Conservation (phyloP, 30 jellyfish, hydroid and myxozoan genomes). For the Catostylus mosaicus region DNA sequence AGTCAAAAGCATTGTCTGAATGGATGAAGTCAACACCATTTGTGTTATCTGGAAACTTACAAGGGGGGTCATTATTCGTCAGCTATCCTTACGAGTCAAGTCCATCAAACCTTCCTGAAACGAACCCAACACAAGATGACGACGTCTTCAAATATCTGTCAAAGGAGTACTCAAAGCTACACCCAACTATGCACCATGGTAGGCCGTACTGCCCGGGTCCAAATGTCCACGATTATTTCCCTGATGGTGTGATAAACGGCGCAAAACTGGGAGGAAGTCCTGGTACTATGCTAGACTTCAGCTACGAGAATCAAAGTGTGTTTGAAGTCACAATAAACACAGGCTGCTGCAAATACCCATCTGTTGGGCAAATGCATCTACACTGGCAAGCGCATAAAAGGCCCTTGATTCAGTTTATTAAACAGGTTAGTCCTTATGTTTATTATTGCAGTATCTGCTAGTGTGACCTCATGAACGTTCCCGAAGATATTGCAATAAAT, state of each 20-base stretch:
- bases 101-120: conserved; percentile 65
- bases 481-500: no score
- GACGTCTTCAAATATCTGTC: conserved; percentile 73
- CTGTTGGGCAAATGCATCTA: conserved; percentile 63
- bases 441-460: not conserved
- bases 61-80: conserved; percentile 96
- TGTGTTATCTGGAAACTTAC: conserved; percentile 93
- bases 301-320: conserved; percentile 69
- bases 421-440: conserved; percentile 67
- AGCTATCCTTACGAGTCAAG: conserved; percentile 92
- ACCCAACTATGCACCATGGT: conserved; percentile 97
- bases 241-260: conserved; percentile 89
- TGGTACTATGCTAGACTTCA: conserved; percentile 80
- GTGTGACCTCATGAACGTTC: no score
- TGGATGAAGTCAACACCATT: conserved; percentile 86
- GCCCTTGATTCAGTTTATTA: conserved; percentile 61
- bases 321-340: conserved; percentile 85
- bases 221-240: conserved; percentile 74
- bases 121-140: conserved; percentile 84
- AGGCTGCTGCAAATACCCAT: conserved; percentile 99
- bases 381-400: conserved; percentile 87
- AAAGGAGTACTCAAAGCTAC: conserved; percentile 62
- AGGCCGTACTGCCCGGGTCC: conserved; percentile 98
- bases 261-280: conserved; percentile 87
- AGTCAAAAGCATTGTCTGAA: conserved; percentile 80